These are phyloP conservation scores for Tipula vernalis DNA, from an alignment of 2,888 invertebrate genomes.

Conservation along the genomic window DNA sequence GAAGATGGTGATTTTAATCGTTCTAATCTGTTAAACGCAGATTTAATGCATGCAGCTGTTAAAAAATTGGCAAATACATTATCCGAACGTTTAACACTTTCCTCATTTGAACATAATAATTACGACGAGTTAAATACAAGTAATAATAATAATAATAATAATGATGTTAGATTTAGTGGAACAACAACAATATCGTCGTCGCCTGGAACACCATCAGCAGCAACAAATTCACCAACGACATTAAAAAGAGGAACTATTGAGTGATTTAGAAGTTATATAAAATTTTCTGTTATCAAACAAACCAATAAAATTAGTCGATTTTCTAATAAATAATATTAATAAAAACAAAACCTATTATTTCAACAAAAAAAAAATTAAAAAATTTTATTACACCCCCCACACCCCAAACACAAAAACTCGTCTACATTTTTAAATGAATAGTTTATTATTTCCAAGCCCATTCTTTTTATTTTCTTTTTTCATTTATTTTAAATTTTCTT, in stretches of 20 bases:
- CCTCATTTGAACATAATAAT: not conserved
- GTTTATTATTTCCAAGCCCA: not conserved
- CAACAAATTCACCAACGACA: constrained; percentile 5
- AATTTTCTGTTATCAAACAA: constrained; percentile 5
- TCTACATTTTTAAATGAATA: constrained; percentile 4
- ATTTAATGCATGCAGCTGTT: constrained; percentile 8
- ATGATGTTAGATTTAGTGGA: not conserved
- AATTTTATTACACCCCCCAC: not conserved
- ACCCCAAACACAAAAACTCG: not conserved
- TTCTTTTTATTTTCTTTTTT: not conserved
- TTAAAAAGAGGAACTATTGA: not conserved
- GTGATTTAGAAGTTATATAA: constrained; percentile 8
- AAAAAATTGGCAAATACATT: not conserved
- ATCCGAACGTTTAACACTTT: not conserved
- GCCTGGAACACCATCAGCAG: not conserved
- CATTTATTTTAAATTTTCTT: not conserved
- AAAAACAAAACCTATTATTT: not conserved
- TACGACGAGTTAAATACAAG: not conserved
- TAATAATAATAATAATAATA: not conserved
- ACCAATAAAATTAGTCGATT: constrained; percentile 7
- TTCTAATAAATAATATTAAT: not conserved
- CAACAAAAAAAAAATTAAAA: not conserved
- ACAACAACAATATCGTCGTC: not conserved
- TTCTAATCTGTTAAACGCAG: not conserved
- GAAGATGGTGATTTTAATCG: not conserved